A percentile compares a stretch with the other conserved stretches of the same genome.
Evolutionary conservation across 1,140 invertebrate species (phyloP).

Genomic region (Camponotus pennsylvanicus): DNA sequence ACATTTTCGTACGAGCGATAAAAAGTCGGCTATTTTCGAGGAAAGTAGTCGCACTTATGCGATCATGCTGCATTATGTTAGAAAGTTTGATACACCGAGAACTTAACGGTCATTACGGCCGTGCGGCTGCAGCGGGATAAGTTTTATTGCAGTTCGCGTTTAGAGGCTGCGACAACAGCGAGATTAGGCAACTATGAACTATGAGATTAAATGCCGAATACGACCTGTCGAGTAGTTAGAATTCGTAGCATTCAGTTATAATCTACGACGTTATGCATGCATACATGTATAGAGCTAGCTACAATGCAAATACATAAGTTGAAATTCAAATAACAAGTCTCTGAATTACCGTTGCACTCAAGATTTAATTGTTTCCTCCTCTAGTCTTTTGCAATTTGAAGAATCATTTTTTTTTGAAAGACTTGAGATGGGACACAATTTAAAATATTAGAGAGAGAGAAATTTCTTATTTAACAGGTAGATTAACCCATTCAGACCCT

Average conservation of each 20-base stretch:
- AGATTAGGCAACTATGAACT: conserved; percentile 71
- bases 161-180: conserved; percentile 34
- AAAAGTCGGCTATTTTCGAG: background rate
- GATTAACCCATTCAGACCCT: too few species aligned
- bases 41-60: conserved; percentile 31
- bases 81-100: conserved; percentile 44
- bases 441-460: background rate
- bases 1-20: conserved; percentile 31
- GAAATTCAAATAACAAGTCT: conserved; percentile 50
- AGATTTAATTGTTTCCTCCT: background rate
- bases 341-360: conserved; percentile 19
- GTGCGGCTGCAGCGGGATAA: conserved; percentile 18
- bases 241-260: conserved; percentile 51
- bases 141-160: conserved; percentile 71
- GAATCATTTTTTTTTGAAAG: background rate
- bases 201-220: conserved; percentile 71
- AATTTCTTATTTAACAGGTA: background rate
- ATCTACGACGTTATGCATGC: background rate
- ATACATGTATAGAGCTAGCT: conserved; percentile 12
- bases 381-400: background rate
- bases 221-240: conserved; percentile 62
- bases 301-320: conserved; percentile 33
- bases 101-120: conserved; percentile 46
- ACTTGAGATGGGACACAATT: background rate
- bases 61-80: conserved; percentile 13